Percentiles rank a stretch among this genome's conserved stretches.
Evolutionary conservation across 2,797 vertebrate species (phyloP).

Genomic region (Hydrolagus colliei): DNA sequence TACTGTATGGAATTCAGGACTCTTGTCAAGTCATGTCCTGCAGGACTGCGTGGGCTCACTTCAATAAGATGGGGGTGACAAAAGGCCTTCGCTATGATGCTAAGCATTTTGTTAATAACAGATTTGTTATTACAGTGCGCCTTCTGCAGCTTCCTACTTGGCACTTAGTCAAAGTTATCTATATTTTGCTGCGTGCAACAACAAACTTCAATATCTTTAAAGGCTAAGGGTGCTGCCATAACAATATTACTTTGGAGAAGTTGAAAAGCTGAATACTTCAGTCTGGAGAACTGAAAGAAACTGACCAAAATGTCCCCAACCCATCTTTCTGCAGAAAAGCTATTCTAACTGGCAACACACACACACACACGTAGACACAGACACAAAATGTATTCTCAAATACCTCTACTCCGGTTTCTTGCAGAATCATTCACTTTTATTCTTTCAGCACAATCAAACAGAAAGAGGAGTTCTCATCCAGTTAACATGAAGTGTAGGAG

Average conservation of each 20-base stretch:
- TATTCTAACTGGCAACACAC: background rate
- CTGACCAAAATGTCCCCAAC: background rate
- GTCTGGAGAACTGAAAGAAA: background rate
- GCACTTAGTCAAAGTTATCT: background rate
- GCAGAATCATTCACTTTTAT: no score
- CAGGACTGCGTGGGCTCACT: background rate
- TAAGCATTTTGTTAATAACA: background rate
- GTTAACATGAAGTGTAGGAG: slow-evolving; percentile 20
- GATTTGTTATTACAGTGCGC: background rate
- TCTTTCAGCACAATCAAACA: background rate
- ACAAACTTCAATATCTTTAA: background rate
- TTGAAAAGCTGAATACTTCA: background rate
- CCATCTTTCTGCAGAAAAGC: background rate
- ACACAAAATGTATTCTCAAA: no score
- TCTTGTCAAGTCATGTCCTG: background rate
- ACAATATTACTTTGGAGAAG: background rate
- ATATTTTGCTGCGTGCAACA: background rate
- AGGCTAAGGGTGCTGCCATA: background rate
- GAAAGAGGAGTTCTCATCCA: slow-evolving; percentile 42
- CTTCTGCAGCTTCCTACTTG: background rate
- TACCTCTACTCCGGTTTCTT: no score
- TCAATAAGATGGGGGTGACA: background rate
- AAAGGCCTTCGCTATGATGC: background rate
- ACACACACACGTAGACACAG: no score
- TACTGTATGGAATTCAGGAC: background rate